Evolutionary conservation across 2,113 vertebrate genomes (phyloP), one percentile per base, ranked within the genome.

Genomic region (Chloebia gouldiae): DNA sequence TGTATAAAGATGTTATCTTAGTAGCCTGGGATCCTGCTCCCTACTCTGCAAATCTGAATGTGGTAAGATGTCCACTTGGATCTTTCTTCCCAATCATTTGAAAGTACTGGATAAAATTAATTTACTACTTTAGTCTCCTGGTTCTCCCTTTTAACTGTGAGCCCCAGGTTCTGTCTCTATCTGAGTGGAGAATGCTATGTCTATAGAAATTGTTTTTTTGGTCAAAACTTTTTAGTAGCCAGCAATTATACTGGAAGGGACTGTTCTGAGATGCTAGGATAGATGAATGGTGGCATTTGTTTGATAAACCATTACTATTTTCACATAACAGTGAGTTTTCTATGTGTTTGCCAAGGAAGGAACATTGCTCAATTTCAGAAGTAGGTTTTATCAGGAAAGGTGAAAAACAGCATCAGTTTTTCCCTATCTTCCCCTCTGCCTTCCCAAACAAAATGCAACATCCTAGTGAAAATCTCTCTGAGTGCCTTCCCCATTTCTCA

Each of bases 1-100:
- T 99, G 88, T 99, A 99, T 95, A 99, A 99, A 98, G 98, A 99
- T 77, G 98, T 99, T 81, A 98, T 98, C 68, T 97, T 99, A 97
- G 98, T 99, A 90, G 99, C 99, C 49, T 99, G 99, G 99, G 99
- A 99, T 94, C 99, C 99, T 60, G 99, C 99, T 33, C 99, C 99
- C 17, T 99, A 99, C 93, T 97, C 98, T 27, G 97, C 99, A 89
- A 98, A 99, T 96, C 96, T 99, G 77, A 97, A 98, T 28, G 98
- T 99, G 98, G 99, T 99, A 97, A 97, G 98, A 89, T 82, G 31
- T 35, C 49, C 78, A 24, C 63, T 66, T 77, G 35, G 24, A 78
- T 6, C 4, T 86, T 64, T 69, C 15, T 65, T 65, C 22, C 37
- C 21, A 68, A 11, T 10, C 13, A 5, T 7, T 83, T 96, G 61